phyloP scores from a whole-genome alignment of 2,797 vertebrate species.

The Coluber constrictor region DNA sequence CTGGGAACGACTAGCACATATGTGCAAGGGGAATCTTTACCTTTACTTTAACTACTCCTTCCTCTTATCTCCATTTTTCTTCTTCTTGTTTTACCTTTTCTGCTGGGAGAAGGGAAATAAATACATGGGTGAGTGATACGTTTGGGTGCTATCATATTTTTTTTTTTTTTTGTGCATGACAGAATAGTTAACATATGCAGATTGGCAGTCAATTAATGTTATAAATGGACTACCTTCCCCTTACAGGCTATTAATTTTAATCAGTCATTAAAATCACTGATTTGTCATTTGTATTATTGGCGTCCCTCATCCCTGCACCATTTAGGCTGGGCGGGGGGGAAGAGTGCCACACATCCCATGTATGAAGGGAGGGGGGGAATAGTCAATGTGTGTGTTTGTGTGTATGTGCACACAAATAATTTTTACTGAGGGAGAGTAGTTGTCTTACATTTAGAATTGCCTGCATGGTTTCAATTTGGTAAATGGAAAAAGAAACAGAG shows the following conservation, averaged over 20 bases:
- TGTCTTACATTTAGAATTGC: not conserved
- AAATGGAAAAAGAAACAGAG: not conserved
- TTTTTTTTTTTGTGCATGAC: not conserved
- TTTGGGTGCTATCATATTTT: not conserved
- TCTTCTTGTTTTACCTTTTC: not conserved
- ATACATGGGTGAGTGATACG: not conserved
- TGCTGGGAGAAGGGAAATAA: not conserved
- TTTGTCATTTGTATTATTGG: not conserved
- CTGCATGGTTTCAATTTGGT: not conserved
- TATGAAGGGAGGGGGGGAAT: not conserved
- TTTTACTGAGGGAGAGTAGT: not conserved
- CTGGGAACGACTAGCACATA: too few species aligned
- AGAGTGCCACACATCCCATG: not conserved
- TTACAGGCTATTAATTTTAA: not conserved
- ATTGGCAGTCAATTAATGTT: not conserved
- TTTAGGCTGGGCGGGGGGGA: not conserved
- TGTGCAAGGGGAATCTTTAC: too few species aligned
- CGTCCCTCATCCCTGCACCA: not conserved
- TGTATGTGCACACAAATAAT: not conserved
- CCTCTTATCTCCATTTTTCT: not conserved
- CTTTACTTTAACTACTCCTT: not conserved
- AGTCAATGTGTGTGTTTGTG: not conserved
- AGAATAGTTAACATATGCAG: not conserved
- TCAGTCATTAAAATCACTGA: not conserved
- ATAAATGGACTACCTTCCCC: not conserved